Evolutionary conservation across 2,888 invertebrate species (phyloP), one percentile per base, ranked within the genome.

Genomic region (Eilema depressum): DNA sequence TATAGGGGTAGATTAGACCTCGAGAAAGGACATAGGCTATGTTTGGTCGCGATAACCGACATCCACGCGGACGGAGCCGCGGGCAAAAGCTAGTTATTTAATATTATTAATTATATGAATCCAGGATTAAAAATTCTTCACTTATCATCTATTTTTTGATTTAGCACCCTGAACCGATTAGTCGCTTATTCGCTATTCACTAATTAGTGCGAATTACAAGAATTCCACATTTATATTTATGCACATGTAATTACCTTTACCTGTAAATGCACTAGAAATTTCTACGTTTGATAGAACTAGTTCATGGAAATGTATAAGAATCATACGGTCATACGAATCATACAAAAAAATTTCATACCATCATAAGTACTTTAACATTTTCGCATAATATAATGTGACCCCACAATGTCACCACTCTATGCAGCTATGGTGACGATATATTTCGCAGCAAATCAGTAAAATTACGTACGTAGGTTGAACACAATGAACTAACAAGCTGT

Each of bases 361-460:
- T 12, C 17, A 20, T 28, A 53, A 17, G 30, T 57, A 33, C 37
- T 17, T 41, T 41, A 41, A 59, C 20, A 66, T 59, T 59, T 57
- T 59, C 33, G 20, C 12, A 47, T 67, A 47, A 67, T 61, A 67
- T 61, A 30, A 47, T 57, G n/a, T 69, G 73, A 78, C 78, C 71
- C 79, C 70, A 78, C 75, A 78, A 84, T 81, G 82, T 80, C 73
- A 81, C 82, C 66, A 84, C 82, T 70, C 75, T 59, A 41, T 14
- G 41, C n/a, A n/a, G 56, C 23, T 30, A 28, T 59, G 65, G 66
- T 84, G 76, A 82, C 77, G 80, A 84, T 84, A 86, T 70, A 68
- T 74, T 84, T 87, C 83, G 77, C 79, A 78, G 69, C 73, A 79
- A 81, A 80, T 79, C 76, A 78, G 79, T 85, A 85, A n/a, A 86